A percentile compares a stretch with the other conserved stretches of the same genome.
These are phyloP conservation scores for Pseudomyrmex sp. DNA, from an alignment of 1,140 invertebrate species.

Conservation along the genomic window DNA sequence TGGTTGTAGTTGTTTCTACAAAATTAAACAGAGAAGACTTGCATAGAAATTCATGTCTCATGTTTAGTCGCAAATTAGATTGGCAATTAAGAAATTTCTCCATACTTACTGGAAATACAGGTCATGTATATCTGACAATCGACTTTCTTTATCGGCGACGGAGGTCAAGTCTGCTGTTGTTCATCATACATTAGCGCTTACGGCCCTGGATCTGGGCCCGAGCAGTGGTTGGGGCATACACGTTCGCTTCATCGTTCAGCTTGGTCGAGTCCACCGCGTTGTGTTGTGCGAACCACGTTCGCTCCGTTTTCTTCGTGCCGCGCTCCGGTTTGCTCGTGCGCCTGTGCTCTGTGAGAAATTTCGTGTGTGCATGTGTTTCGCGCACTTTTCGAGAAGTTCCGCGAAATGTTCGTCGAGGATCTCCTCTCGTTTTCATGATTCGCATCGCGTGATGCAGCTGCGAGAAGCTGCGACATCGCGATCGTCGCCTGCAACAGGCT, in stretches of 20 bases:
- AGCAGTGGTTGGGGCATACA: slow-evolving; percentile 74
- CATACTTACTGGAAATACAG: background rate
- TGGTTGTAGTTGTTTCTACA: too few species aligned
- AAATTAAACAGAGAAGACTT: background rate
- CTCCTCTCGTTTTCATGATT: too few species aligned
- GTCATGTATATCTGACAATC: background rate
- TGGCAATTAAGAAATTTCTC: background rate
- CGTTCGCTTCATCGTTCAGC: slow-evolving; percentile 78
- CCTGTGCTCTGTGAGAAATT: background rate
- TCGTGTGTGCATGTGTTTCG: too few species aligned
- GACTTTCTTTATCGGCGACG: background rate
- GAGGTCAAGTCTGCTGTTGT: background rate
- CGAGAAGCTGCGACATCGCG: slow-evolving; percentile 18
- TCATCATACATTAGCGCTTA: slow-evolving; percentile 24
- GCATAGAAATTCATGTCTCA: background rate
- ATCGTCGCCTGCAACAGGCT: background rate
- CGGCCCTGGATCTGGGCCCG: slow-evolving; percentile 76
- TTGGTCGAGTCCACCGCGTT: slow-evolving; percentile 78
- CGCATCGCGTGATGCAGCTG: slow-evolving; percentile 34
- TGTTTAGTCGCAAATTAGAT: background rate
- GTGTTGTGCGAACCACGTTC: slow-evolving; percentile 65
- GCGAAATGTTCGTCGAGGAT: background rate
- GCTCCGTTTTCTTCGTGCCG: background rate
- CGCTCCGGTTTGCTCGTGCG: background rate
- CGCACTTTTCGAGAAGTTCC: too few species aligned